Conservation (phyloP, 2,797 vertebrate genomes). For the Calcarius lapponicus region DNA sequence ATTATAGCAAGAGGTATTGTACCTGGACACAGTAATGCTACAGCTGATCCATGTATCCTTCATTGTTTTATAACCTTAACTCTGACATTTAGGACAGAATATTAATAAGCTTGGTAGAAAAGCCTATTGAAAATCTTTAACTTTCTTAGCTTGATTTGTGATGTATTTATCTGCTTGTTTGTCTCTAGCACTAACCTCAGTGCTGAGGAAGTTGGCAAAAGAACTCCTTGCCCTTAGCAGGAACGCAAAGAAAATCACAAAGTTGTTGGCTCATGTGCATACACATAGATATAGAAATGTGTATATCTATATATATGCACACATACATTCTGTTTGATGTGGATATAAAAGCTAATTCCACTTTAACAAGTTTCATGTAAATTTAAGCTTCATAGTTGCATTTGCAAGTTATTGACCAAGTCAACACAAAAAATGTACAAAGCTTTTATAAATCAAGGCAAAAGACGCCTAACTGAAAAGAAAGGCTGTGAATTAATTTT, state of each 20-base stretch:
- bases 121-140: background rate
- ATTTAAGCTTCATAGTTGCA: background rate
- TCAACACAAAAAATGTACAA: background rate
- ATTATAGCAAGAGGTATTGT: background rate
- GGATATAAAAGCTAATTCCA: background rate
- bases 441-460: background rate
- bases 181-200: background rate
- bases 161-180: background rate
- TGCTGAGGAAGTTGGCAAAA: background rate
- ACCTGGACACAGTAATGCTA: background rate
- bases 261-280: background rate
- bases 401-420: background rate
- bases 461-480: background rate
- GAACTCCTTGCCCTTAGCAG: background rate
- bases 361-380: background rate
- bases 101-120: background rate
- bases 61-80: background rate
- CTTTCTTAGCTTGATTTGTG: background rate
- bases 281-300: background rate
- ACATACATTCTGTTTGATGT: background rate
- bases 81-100: background rate
- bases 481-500: background rate
- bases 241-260: background rate
- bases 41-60: background rate
- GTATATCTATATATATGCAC: background rate